phyloP scores from a whole-genome alignment of 2,113 vertebrate species.

The Narcine bancroftii region DNA sequence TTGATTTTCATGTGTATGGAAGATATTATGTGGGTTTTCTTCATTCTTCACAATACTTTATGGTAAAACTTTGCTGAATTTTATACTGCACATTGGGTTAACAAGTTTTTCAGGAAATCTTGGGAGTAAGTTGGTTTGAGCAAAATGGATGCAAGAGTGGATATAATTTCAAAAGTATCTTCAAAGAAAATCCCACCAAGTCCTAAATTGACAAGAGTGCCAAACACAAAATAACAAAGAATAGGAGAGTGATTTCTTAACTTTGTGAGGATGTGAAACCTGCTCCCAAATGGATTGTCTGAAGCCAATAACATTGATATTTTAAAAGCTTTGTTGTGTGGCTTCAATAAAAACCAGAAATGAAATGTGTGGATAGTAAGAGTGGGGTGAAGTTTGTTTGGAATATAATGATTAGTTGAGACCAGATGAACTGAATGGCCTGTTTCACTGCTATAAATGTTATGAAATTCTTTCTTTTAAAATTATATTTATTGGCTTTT shows the following conservation, averaged over 20 bases:
- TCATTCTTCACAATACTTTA: too few species aligned
- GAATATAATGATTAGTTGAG: neutral
- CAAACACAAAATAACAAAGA: neutral
- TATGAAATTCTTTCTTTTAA: neutral
- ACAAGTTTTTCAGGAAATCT: neutral
- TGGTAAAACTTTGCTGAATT: neutral
- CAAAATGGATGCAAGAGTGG: neutral
- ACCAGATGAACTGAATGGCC: neutral
- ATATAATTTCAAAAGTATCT: neutral
- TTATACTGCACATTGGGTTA: neutral
- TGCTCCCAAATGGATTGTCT: neutral
- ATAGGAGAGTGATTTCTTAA: neutral
- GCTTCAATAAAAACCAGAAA: neutral
- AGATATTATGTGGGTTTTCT: too few species aligned
- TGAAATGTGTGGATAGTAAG: neutral
- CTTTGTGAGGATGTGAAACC: neutral
- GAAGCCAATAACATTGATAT: neutral
- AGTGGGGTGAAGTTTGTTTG: neutral
- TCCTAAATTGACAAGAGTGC: neutral
- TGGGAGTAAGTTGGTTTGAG: neutral
- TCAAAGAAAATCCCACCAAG: neutral
- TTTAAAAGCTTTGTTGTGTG: neutral
- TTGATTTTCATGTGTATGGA: too few species aligned
- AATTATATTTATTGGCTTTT: too few species aligned
- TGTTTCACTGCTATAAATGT: neutral